phyloP scores from a whole-genome alignment of 2,113 vertebrate genomes.

The Chamaetylas fuelleborni region DNA sequence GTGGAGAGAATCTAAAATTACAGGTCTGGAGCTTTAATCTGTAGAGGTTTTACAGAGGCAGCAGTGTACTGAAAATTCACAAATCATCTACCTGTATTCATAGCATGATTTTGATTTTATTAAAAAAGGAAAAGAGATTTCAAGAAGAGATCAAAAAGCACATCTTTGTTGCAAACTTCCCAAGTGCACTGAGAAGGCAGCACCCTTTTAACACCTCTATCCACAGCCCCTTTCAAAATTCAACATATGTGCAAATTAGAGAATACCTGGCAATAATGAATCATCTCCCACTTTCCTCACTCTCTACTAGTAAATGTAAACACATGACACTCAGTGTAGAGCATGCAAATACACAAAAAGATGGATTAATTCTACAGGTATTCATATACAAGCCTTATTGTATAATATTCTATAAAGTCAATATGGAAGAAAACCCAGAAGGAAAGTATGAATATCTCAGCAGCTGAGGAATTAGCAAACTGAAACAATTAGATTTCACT shows the following conservation, averaged over 20 bases:
- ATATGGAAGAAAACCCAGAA: neutral
- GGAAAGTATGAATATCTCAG: neutral
- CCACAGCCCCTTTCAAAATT: neutral
- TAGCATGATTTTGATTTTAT: neutral
- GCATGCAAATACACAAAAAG: neutral
- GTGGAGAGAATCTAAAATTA: neutral
- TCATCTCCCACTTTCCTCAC: neutral
- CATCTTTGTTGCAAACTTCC: neutral
- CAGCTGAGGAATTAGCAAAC: neutral
- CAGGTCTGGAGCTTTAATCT: neutral
- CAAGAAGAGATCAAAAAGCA: neutral
- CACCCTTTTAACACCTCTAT: neutral
- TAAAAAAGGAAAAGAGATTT: neutral
- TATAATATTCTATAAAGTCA: neutral
- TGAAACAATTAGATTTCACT: neutral
- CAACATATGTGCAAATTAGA: neutral
- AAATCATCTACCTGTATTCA: neutral
- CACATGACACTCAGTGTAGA: neutral
- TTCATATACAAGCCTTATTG: neutral
- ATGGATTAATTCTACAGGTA: neutral
- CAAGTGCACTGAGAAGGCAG: neutral
- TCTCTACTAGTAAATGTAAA: neutral
- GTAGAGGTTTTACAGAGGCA: neutral
- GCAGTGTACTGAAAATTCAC: neutral
- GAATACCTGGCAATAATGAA: neutral